Base-by-base conservation (phyloP, 1,140 invertebrate genomes). In the Drosophila grimshawi region DNA sequence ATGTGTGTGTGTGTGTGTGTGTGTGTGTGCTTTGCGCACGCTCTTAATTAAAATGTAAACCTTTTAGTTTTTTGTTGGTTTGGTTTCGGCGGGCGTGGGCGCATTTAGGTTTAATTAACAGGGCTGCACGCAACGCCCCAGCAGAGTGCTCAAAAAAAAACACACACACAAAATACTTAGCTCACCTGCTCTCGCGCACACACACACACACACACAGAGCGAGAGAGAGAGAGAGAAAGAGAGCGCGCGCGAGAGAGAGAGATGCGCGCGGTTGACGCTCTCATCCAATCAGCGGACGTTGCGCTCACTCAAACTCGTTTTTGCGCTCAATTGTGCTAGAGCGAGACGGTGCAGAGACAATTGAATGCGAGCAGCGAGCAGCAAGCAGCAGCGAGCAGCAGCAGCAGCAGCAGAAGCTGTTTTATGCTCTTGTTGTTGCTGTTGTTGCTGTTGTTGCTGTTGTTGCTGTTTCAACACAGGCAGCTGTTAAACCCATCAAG, bases 401-500 rank as follows among this genome's bases (percentile, higher is more conserved):
- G 59, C 68, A 79, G 73, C 76, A 86, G 77, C 74, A 86, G 81
- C 80, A 77, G 80, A 64, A 71, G 59, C 68, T 76, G 35, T 65
- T 75, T 56, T 51, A 19, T 75, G 66, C 45, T 71, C 60, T 49
- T 62, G 61, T n/a, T 46, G 49, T 8, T 64, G 49, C 30, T 64
- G 52, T 29, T 72, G 61, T 41, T 53, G 53, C 7, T 43, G 29
- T 48, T 46, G 55, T 6, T 72, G 46, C 29, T 59, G 57, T 60
- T 70, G 67, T 59, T 66, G 61, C 71, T 49, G 46, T 68, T 81
- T 86, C 72, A 90, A 86, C 76, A 86, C 81, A 86, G 82, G 81
- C 86, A 89, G 86, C 86, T 75, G 79, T 82, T 89, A 80, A 86
- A 90, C 86, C 86, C 90, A 91, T 91, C 90, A 91, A 86, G 88